Evolutionary conservation across 2,888 invertebrate species (phyloP).

Genomic region (Caenorhabditis virilis): DNA sequence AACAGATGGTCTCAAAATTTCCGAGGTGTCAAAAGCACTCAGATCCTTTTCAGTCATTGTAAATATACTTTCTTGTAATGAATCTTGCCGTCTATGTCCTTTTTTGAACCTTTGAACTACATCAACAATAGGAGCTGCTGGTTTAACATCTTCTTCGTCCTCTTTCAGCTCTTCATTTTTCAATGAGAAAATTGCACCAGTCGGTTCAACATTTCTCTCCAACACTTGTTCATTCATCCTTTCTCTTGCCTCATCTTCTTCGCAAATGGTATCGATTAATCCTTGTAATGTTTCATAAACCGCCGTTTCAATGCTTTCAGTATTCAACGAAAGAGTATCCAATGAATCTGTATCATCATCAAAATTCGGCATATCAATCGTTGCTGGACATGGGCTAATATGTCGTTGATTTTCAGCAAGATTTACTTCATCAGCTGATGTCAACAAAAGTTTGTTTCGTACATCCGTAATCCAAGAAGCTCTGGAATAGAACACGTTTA

Average conservation of each 20-base stretch:
- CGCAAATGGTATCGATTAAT: constrained; percentile 56
- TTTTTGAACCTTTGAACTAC: constrained; percentile 39
- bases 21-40: constrained; percentile 50
- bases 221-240: constrained; percentile 19
- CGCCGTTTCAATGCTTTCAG: constrained; percentile 54
- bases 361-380: constrained; percentile 44
- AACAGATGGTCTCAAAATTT: constrained; percentile 42
- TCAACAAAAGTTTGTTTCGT: constrained; percentile 34
- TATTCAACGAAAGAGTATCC: constrained; percentile 52
- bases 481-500: constrained; percentile 9
- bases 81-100: constrained; percentile 63
- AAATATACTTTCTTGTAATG: constrained; percentile 64
- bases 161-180: background rate
- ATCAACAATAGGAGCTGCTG: constrained; percentile 9
- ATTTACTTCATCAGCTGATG: constrained; percentile 25
- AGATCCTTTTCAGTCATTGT: constrained; percentile 47
- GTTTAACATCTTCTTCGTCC: constrained; percentile 3
- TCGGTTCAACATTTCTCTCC: constrained; percentile 9
- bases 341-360: constrained; percentile 61
- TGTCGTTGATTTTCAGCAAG: constrained; percentile 13
- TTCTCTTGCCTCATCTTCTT: constrained; percentile 49
- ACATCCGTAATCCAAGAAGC: constrained; percentile 39
- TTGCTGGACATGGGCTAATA: constrained; percentile 7
- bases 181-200: constrained; percentile 12
- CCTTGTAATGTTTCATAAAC: constrained; percentile 56